These are phyloP conservation scores for Gymnothorax javanicus DNA, from an alignment of 2,797 vertebrate species.

Conservation along the genomic window DNA sequence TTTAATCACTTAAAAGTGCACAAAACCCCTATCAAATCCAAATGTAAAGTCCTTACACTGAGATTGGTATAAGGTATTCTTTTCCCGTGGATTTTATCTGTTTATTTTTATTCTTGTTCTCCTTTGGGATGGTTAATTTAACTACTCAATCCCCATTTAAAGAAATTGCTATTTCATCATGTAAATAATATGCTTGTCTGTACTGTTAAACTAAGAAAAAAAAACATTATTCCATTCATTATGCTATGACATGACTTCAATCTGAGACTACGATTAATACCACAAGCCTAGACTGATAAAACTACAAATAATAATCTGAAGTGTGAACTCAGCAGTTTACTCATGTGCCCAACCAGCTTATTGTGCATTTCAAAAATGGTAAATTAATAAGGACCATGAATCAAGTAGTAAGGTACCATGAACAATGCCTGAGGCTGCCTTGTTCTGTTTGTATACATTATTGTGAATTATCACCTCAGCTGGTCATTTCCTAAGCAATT, in stretches of 20 bases:
- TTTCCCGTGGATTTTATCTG: not conserved
- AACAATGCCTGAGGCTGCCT: not conserved
- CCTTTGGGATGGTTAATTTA: not conserved
- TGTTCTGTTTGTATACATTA: not conserved
- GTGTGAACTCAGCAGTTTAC: not conserved
- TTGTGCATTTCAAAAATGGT: not conserved
- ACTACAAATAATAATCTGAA: not conserved
- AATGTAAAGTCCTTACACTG: not conserved
- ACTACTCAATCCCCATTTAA: not conserved
- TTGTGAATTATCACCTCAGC: not conserved
- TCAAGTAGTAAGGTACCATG: not conserved
- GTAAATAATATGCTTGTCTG: not conserved
- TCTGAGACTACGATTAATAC: not conserved
- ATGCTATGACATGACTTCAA: not conserved
- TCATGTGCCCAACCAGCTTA: not conserved
- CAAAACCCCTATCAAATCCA: not conserved
- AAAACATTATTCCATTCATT: not conserved
- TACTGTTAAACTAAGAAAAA: not conserved
- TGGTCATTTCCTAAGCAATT: no score
- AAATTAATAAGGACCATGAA: not conserved
- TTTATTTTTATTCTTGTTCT: not conserved
- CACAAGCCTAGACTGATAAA: not conserved
- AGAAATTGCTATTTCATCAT: not conserved
- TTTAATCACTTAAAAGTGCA: slow-evolving; percentile 42
- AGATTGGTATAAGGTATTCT: not conserved